Percentiles rank a stretch among this genome's conserved stretches.
Evolutionary conservation across 1,140 invertebrate species (phyloP).

Genomic region (Drosophila pruinosa): DNA sequence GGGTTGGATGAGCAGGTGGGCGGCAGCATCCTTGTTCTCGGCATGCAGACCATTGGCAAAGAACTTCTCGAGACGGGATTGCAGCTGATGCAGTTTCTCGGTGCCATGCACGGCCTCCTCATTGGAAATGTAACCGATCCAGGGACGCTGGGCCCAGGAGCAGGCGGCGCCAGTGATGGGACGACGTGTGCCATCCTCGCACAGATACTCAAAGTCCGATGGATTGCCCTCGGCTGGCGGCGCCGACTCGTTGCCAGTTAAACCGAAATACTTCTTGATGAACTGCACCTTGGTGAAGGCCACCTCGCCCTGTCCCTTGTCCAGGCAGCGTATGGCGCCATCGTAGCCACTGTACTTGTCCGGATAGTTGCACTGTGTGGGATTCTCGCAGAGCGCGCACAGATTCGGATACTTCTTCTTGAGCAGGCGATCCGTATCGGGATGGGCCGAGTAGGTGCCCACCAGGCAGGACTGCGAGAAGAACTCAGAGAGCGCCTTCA

Average conservation of each 20-base stretch:
- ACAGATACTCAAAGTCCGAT: slow-evolving; percentile 89
- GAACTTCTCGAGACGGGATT: slow-evolving; percentile 73
- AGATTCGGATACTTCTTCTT: slow-evolving; percentile 89
- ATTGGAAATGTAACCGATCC: slow-evolving; percentile 89
- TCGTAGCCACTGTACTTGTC: slow-evolving; percentile 93
- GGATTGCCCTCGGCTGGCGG: slow-evolving; percentile 83
- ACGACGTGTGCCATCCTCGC: slow-evolving; percentile 90
- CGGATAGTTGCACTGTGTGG: slow-evolving; percentile 89
- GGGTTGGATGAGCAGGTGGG: slow-evolving; percentile 85
- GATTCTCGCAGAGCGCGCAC: slow-evolving; percentile 89
- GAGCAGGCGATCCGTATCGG: slow-evolving; percentile 86
- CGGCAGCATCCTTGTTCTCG: slow-evolving; percentile 68
- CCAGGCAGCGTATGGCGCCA: slow-evolving; percentile 91
- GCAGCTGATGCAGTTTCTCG: slow-evolving; percentile 73
- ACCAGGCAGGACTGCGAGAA: slow-evolving; percentile 91
- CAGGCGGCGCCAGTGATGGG: slow-evolving; percentile 88
- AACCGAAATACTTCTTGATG: slow-evolving; percentile 89
- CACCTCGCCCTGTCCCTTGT: slow-evolving; percentile 90
- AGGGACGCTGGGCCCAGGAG: slow-evolving; percentile 91
- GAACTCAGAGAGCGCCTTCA: slow-evolving; percentile 88
- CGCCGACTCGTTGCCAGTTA: slow-evolving; percentile 68
- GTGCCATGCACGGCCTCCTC: slow-evolving; percentile 84
- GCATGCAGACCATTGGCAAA: slow-evolving; percentile 74
- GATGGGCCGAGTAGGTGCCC: slow-evolving; percentile 90
- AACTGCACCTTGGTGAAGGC: slow-evolving; percentile 93